Evolutionary conservation across 2,888 invertebrate genomes (phyloP), one percentile per base, ranked within the genome.

Genomic region (Torymus texanus): DNA sequence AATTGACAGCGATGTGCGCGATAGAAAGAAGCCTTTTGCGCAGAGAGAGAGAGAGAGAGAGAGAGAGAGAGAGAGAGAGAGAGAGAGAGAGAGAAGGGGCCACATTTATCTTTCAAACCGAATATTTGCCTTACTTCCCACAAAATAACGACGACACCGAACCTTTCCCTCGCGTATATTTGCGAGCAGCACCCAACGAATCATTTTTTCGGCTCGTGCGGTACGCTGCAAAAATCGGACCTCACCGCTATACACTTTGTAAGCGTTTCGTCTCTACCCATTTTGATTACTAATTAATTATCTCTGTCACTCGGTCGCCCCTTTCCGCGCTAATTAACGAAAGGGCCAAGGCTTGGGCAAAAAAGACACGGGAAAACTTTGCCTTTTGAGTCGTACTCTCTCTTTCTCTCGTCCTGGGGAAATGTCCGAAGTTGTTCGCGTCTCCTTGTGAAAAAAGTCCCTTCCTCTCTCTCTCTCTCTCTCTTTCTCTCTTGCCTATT

Each of bases 211-310:
- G 41, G 5, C 41, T 1, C 8, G 21, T 21, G 21, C 21, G 2
- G 21, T 8, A 8, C 8, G 41, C 8, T 8, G 41, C 41, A 41
- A 41, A 41, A 41, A 41, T 41, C 41, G 41, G 1, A 8, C 41
- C 13, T 53, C 8, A 24, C 51, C 16, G 41, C 14, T 53, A 14
- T 51, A 68, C 68, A 65, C 66, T 53, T 18, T 58, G 12, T 14
- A 21, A 12, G 21, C 12, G 5, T 14, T 51, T 10, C n/a, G n/a
- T 12, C 1, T 14, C 16, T 1, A 56, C 66, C 66, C 53, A 75
- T 79, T 75, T 72, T 71, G 72, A 80, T 76, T 68, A 63, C 77
- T 80, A 77, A 80, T 80, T 80, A 80, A 80, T 80, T 80, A 80
- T 74, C 61, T 16, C 13, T 53, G 10, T 56, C 11, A 4, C 2